phyloP scores from a whole-genome alignment of 2,113 vertebrate genomes.

The Aplodontia rufa region DNA sequence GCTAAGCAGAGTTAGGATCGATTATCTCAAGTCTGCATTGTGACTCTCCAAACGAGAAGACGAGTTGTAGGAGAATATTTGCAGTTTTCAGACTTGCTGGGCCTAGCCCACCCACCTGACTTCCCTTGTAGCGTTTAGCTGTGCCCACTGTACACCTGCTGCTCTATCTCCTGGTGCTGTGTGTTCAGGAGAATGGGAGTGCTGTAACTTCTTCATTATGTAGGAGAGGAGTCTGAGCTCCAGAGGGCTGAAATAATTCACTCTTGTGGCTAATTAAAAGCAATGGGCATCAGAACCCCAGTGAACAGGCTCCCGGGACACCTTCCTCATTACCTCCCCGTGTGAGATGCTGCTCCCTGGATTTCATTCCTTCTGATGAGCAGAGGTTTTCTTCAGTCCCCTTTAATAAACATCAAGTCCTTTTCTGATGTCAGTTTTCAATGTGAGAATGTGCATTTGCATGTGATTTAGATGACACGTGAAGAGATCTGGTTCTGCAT shows the following conservation, averaged over 20 bases:
- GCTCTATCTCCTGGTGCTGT: not conserved
- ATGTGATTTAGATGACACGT: not conserved
- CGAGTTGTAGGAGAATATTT: not conserved
- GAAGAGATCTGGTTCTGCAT: not conserved
- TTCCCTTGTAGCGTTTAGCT: not conserved
- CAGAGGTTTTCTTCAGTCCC: not conserved
- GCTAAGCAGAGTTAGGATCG: not conserved
- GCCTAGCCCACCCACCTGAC: rapidly evolving
- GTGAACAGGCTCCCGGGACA: not conserved
- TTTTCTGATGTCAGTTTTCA: not conserved
- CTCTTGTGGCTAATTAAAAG: slow-evolving; percentile 56
- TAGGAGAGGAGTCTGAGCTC: not conserved
- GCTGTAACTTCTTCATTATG: not conserved
- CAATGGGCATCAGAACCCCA: not conserved
- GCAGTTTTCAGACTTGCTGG: not conserved
- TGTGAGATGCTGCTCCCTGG: not conserved
- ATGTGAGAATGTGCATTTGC: not conserved
- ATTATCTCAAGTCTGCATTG: too few relatives aligned
- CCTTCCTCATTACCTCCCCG: not conserved
- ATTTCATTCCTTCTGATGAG: slow-evolving; percentile 9
- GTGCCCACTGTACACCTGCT: not conserved
- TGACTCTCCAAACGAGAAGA: not conserved
- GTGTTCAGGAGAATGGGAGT: slow-evolving; percentile 1
- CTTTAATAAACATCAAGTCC: not conserved
- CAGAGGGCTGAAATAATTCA: slow-evolving; percentile 9